phyloP scores from a whole-genome alignment of 2,113 vertebrate species.

The Hystrix brachyura region DNA sequence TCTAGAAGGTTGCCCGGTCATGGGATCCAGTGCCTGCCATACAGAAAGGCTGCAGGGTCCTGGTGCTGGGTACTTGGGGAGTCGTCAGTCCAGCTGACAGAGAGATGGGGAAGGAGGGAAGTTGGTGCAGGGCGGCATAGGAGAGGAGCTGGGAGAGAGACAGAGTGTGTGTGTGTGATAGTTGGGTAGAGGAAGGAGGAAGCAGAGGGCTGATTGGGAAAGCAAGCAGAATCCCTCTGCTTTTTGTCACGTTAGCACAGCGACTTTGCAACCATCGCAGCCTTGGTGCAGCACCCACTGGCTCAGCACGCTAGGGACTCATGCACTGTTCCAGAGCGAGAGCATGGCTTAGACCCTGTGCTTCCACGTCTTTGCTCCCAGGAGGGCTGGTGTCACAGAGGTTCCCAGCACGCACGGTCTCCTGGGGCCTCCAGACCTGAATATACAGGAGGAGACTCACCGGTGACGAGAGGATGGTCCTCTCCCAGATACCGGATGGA shows the following conservation, averaged over 20 bases:
- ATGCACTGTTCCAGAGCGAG: background rate
- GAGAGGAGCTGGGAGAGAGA: accelerated
- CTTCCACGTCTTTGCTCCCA: background rate
- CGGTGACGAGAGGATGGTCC: background rate
- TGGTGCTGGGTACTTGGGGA: background rate
- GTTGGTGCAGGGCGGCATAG: background rate
- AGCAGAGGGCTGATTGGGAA: background rate
- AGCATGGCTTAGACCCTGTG: background rate
- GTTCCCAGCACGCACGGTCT: background rate
- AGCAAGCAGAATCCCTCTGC: background rate
- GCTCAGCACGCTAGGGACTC: background rate
- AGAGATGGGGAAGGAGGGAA: background rate
- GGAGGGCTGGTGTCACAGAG: background rate
- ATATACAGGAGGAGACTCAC: background rate
- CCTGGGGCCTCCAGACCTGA: background rate
- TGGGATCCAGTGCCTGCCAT: constrained; percentile 42
- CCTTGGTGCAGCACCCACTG: background rate
- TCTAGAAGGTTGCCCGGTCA: constrained; percentile 52
- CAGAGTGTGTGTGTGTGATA: background rate
- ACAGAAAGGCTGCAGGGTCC: constrained; percentile 40
- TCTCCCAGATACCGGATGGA: background rate
- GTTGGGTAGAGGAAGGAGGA: background rate
- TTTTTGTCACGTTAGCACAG: background rate
- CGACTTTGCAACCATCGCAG: background rate
- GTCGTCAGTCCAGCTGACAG: constrained; percentile 76